A percentile compares a stretch with the other conserved stretches of the same genome.
phyloP scores from a whole-genome alignment of 2,888 invertebrate genomes.

The Eupithecia inturbata region DNA sequence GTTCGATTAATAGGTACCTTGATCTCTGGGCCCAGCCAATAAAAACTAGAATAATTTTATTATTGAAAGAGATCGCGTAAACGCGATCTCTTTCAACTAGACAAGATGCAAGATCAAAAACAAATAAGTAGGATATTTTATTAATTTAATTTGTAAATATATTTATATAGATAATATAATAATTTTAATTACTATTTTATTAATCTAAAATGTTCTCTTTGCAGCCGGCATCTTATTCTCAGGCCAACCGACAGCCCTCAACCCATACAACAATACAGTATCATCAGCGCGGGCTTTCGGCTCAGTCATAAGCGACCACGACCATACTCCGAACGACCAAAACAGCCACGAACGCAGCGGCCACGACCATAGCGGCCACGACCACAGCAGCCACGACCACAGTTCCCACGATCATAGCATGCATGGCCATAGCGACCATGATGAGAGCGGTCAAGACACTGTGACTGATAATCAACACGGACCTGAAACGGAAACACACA shows the following conservation, averaged over 20 bases:
- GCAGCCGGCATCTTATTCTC: constrained; percentile 88
- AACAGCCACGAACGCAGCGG: constrained; percentile 43
- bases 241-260: constrained; percentile 85
- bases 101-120: not conserved
- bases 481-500: constrained; percentile 57
- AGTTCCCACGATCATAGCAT: constrained; percentile 48
- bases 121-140: not conserved
- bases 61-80: too few species aligned
- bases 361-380: constrained; percentile 47
- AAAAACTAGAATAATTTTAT: too few species aligned
- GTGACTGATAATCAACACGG: constrained; percentile 49
- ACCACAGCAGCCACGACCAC: constrained; percentile 44
- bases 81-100: not conserved
- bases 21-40: too few species aligned
- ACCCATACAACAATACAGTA: constrained; percentile 77
- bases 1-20: too few species aligned
- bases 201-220: constrained; percentile 41
- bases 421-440: constrained; percentile 36
- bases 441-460: constrained; percentile 40
- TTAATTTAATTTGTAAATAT: too few species aligned
- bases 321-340: constrained; percentile 38
- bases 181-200: too few species aligned
- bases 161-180: too few species aligned
- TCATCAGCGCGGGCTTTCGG: constrained; percentile 86
- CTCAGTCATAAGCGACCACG: constrained; percentile 48